Conservation (phyloP, 2,113 vertebrate genomes). For the Actenoides hombroni region DNA sequence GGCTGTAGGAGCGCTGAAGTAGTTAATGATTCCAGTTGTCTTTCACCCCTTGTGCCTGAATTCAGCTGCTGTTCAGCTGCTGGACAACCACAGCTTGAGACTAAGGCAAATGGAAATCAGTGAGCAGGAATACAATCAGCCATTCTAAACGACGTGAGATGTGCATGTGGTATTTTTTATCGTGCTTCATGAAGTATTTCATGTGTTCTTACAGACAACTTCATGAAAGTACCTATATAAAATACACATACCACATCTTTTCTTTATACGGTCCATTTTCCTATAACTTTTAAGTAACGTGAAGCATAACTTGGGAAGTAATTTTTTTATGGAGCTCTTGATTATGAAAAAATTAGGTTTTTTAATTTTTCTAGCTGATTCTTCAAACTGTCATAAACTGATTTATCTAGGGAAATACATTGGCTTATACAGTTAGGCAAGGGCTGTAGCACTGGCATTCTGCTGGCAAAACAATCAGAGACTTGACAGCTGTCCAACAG, state of each 20-base stretch:
- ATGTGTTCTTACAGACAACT: not conserved
- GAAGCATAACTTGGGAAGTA: not conserved
- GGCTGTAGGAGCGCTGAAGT: not conserved
- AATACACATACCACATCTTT: not conserved
- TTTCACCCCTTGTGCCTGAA: not conserved
- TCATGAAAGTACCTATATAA: not conserved
- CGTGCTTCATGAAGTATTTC: not conserved
- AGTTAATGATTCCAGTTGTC: conserved; percentile 2
- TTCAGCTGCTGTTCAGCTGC: not conserved
- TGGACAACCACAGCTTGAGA: not conserved
- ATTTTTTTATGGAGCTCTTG: not conserved
- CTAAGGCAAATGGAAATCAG: not conserved
- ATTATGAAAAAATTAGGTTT: not conserved
- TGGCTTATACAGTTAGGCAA: not conserved
- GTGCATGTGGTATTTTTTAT: not conserved
- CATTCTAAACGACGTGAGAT: not conserved
- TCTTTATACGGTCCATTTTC: not conserved
- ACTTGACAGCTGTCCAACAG: not conserved
- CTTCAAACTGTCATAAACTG: not conserved
- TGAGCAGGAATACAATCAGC: not conserved
- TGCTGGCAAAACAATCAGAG: not conserved
- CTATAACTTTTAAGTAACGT: not conserved
- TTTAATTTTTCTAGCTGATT: conserved; percentile 6
- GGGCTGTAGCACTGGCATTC: not conserved
- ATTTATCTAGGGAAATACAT: not conserved